Evolutionary conservation across 2,113 vertebrate species (phyloP).

Genomic region (Dasyprocta punctata): DNA sequence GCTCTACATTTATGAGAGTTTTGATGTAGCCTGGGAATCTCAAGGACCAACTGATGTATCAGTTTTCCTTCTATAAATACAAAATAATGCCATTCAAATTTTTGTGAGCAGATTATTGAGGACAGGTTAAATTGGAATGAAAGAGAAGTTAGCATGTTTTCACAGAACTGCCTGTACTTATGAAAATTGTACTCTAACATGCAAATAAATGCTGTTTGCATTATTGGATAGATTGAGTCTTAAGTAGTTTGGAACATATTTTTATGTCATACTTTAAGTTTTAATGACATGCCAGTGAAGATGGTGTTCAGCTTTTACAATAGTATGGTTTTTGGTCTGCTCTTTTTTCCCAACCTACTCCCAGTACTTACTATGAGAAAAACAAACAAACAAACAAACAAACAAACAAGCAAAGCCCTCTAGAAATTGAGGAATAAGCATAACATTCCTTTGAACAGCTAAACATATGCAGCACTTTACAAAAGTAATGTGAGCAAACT

Average conservation of each 20-base stretch:
- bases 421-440: background rate
- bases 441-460: conserved; percentile 28
- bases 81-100: background rate
- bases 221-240: background rate
- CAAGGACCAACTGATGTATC: background rate
- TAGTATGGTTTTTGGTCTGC: conserved; percentile 25
- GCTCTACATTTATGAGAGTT: conserved; percentile 3
- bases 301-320: background rate
- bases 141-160: conserved; percentile 33
- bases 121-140: background rate
- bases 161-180: background rate
- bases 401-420: background rate
- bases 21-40: background rate
- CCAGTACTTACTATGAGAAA: background rate
- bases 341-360: background rate
- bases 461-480: conserved; percentile 11
- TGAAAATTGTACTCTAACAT: conserved; percentile 27
- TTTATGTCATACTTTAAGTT: background rate
- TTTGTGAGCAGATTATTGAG: background rate
- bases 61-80: background rate
- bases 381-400: background rate
- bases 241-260: conserved; percentile 3
- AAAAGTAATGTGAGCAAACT: conserved; percentile 51
- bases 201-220: background rate
- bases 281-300: conserved; percentile 42